These are phyloP conservation scores for Mesocricetus auratus DNA, from an alignment of 2,113 vertebrate genomes.

Conservation along the genomic window DNA sequence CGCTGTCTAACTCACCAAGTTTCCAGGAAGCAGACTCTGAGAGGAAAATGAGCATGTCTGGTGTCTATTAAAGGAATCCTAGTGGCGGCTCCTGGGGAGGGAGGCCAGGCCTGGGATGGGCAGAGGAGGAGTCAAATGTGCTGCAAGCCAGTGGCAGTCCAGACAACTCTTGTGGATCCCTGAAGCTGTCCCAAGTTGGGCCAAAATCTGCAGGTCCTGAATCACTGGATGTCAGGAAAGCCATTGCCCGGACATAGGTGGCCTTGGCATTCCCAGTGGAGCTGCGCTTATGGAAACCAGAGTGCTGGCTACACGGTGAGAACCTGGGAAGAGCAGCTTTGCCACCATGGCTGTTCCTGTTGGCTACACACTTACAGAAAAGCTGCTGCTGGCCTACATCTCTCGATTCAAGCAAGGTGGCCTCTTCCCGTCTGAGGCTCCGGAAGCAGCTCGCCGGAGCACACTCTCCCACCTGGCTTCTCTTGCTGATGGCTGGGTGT, in stretches of 20 bases:
- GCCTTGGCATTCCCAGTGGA: neutral
- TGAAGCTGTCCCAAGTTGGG: neutral
- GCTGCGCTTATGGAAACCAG: neutral
- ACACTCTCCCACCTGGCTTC: neutral
- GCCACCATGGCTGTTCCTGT: neutral
- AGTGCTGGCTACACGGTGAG: neutral
- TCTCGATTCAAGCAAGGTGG: neutral
- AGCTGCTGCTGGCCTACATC: neutral
- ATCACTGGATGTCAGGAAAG: neutral
- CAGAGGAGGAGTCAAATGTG: neutral
- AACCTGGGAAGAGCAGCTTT: neutral
- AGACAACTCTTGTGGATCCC: neutral
- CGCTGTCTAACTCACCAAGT: neutral
- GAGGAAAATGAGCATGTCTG: neutral
- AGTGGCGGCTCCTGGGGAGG: neutral
- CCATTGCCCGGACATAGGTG: neutral
- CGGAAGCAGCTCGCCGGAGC: neutral
- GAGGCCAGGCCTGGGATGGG: neutral
- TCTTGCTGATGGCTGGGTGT: neutral
- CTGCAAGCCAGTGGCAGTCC: neutral
- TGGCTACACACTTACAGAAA: neutral
- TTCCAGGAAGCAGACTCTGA: neutral
- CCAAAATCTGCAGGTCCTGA: neutral
- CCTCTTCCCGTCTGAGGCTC: neutral
- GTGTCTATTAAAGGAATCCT: neutral